phyloP scores from a whole-genome alignment of 2,113 vertebrate species.

The Catharus minimus region DNA sequence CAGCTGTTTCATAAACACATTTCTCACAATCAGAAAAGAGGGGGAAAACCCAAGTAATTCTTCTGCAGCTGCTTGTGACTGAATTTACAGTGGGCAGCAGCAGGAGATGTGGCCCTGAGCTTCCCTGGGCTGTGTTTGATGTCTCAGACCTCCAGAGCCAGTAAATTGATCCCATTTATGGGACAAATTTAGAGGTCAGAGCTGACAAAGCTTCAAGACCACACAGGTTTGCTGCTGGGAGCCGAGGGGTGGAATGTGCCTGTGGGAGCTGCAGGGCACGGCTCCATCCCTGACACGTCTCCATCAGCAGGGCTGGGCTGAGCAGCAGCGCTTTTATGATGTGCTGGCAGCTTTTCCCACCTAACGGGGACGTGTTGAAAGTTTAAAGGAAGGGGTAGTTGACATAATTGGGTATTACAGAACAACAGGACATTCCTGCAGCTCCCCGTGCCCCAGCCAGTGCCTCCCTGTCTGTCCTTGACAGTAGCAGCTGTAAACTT shows the following conservation, averaged over 20 bases:
- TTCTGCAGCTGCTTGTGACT: neutral
- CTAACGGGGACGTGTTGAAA: neutral
- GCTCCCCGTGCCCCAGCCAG: neutral
- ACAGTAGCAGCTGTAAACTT: neutral
- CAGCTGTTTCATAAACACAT: neutral
- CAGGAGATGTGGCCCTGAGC: neutral
- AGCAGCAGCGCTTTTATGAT: conserved; percentile 1
- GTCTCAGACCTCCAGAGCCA: conserved; percentile 1
- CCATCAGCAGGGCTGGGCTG: conserved; percentile 32
- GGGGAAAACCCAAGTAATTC: neutral
- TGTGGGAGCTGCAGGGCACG: neutral
- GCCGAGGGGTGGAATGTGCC: neutral
- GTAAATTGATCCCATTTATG: conserved; percentile 26
- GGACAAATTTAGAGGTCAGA: conserved; percentile 58
- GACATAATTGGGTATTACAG: neutral
- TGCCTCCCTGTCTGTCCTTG: neutral
- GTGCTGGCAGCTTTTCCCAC: conserved; percentile 15
- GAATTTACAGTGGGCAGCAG: neutral
- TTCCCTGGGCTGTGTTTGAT: neutral
- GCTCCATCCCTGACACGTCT: conserved; percentile 8
- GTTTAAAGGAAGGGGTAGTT: neutral
- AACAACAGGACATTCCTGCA: neutral
- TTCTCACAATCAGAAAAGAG: neutral
- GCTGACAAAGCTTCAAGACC: conserved; percentile 44
- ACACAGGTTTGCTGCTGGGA: conserved; percentile 30